phyloP scores from a whole-genome alignment of 2,113 vertebrate species.

The Clinocottus analis region DNA sequence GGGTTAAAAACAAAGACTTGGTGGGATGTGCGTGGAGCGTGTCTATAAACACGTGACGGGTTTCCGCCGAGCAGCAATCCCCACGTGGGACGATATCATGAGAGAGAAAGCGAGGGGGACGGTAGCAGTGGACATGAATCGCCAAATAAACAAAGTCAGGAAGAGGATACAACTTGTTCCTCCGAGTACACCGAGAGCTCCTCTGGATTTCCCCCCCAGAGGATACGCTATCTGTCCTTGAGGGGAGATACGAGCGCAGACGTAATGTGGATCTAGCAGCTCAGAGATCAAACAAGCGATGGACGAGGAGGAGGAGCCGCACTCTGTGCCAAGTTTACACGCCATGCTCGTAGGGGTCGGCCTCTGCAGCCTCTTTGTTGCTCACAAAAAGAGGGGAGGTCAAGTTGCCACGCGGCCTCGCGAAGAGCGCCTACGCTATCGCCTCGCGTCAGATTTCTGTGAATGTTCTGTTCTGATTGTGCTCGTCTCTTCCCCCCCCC shows the following conservation, averaged over 20 bases:
- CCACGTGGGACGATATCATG: conserved; percentile 14
- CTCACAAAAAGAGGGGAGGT: not conserved
- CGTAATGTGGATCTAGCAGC: too few relatives aligned
- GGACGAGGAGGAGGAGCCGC: not conserved
- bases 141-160: conserved; percentile 77
- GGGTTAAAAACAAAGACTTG: not conserved
- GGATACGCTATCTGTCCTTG: conserved; percentile 55
- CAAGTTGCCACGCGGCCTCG: not conserved
- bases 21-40: conserved; percentile 31
- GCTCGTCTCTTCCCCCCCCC: not conserved
- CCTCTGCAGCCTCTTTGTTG: conserved; percentile 29
- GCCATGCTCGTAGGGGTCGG: conserved; percentile 2
- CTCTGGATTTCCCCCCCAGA: conserved; percentile 44
- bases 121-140: conserved; percentile 51
- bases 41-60: conserved; percentile 28
- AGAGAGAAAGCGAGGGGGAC: conserved; percentile 24
- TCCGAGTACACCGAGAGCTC: conserved; percentile 46
- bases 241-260: conserved; percentile 30
- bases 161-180: conserved; percentile 74
- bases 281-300: conserved; percentile 24
- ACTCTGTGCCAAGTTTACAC: conserved; percentile 19
- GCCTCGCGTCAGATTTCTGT: conserved; percentile 7
- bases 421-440: not conserved
- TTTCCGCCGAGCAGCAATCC: conserved; percentile 15
- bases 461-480: not conserved